phyloP scores from a whole-genome alignment of 2,113 vertebrate genomes.

The Meleagris gallopavo region DNA sequence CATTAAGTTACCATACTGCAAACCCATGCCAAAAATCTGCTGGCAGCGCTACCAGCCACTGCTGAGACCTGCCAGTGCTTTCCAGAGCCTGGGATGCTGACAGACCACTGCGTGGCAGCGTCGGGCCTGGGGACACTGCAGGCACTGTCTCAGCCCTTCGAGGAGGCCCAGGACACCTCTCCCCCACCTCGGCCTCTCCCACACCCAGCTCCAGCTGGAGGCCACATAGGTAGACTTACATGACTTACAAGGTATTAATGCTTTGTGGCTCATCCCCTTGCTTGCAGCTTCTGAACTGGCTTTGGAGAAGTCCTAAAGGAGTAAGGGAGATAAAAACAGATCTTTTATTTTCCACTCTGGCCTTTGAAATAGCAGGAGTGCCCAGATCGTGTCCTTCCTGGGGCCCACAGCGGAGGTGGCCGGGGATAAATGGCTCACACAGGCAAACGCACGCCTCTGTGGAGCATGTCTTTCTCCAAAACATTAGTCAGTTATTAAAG shows the following conservation, averaged over 20 bases:
- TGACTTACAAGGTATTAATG: background rate
- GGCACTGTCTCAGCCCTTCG: background rate
- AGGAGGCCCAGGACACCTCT: background rate
- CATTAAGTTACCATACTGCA: background rate
- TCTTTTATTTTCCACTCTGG: background rate
- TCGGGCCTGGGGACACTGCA: background rate
- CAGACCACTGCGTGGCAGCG: rapidly evolving
- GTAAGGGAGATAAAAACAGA: background rate
- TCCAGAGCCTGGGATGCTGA: background rate
- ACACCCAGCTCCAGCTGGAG: background rate
- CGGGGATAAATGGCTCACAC: rapidly evolving
- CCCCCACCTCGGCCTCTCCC: background rate
- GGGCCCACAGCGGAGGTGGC: background rate
- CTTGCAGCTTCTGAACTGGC: background rate
- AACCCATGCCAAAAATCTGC: background rate
- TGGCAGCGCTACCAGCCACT: background rate
- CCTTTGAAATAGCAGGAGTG: background rate
- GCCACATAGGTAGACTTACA: background rate
- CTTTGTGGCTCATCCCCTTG: background rate
- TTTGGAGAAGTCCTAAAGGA: background rate
- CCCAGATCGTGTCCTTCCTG: background rate
- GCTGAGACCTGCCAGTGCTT: background rate
- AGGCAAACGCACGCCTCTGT: rapidly evolving
- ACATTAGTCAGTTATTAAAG: background rate
- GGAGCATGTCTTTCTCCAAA: rapidly evolving